These are phyloP conservation scores for Oophaga pumilio DNA, from an alignment of 2,113 vertebrate genomes.

Conservation along the genomic window DNA sequence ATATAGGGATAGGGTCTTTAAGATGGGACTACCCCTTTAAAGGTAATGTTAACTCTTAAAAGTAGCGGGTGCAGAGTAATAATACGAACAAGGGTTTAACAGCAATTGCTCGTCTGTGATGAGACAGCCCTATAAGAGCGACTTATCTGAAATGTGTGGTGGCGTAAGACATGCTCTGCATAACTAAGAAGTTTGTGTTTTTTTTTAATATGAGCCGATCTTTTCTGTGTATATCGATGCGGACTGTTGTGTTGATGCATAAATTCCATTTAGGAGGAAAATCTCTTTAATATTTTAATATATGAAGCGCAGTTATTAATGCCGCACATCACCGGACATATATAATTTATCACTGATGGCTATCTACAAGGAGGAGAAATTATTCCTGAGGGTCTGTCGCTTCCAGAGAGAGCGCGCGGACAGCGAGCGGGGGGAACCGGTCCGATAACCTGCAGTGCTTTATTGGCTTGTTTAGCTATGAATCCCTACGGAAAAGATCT, in stretches of 20 bases:
- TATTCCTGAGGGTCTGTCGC: not conserved
- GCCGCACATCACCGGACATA: not conserved
- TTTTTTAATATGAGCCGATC: no score
- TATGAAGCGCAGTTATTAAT: not conserved
- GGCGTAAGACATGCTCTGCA: not conserved
- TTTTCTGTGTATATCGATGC: no score
- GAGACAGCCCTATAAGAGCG: not conserved
- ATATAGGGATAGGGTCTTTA: no score
- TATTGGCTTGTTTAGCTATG: slow-evolving; percentile 16
- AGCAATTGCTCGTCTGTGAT: no score
- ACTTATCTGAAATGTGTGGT: not conserved
- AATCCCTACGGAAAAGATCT: not conserved
- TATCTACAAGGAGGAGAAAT: not conserved
- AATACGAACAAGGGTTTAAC: no score
- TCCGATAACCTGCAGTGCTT: not conserved
- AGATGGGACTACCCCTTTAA: no score
- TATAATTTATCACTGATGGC: not conserved
- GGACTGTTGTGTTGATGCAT: not conserved
- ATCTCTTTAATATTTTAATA: not conserved
- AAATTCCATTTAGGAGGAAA: not conserved
- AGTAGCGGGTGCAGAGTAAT: no score
- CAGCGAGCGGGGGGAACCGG: not conserved
- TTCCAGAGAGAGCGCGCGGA: not conserved
- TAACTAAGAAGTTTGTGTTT: no score
- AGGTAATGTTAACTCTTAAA: no score